These are phyloP conservation scores for Ramazzottius varieornatus DNA, from an alignment of 2,888 invertebrate species.

Conservation along the genomic window DNA sequence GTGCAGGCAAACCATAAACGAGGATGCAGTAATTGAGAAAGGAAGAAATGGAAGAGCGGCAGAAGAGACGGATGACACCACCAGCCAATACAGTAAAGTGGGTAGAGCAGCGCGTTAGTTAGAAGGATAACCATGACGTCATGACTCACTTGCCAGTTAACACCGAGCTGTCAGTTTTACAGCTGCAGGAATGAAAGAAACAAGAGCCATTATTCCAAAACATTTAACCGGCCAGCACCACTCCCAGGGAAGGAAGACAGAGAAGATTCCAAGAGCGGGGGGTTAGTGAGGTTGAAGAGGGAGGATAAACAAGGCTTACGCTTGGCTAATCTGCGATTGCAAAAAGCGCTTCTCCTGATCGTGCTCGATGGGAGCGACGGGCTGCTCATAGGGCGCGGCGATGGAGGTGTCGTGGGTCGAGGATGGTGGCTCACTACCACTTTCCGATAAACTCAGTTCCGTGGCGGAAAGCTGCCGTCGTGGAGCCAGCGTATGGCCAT, in stretches of 20 bases:
- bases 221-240: neutral
- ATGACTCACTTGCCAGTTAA: neutral
- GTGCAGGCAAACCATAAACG: too few species aligned
- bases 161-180: neutral
- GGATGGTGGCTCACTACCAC: neutral
- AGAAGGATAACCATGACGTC: too few species aligned
- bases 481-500: too few species aligned
- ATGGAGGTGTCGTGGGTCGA: neutral
- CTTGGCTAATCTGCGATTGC: neutral
- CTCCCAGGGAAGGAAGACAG: neutral
- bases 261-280: neutral
- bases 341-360: neutral
- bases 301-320: neutral
- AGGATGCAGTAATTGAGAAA: too few species aligned
- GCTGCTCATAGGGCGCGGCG: neutral
- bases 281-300: neutral
- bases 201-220: slow-evolving; percentile 3
- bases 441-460: neutral
- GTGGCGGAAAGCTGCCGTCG: neutral
- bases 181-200: slow-evolving; percentile 3
- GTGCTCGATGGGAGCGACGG: neutral
- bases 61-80: too few species aligned
- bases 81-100: too few species aligned
- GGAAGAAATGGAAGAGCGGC: too few species aligned
- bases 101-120: too few species aligned